Evolutionary conservation across 2,888 invertebrate genomes (phyloP), one percentile per base, ranked within the genome.

Genomic region (Drosophila fungiperda): DNA sequence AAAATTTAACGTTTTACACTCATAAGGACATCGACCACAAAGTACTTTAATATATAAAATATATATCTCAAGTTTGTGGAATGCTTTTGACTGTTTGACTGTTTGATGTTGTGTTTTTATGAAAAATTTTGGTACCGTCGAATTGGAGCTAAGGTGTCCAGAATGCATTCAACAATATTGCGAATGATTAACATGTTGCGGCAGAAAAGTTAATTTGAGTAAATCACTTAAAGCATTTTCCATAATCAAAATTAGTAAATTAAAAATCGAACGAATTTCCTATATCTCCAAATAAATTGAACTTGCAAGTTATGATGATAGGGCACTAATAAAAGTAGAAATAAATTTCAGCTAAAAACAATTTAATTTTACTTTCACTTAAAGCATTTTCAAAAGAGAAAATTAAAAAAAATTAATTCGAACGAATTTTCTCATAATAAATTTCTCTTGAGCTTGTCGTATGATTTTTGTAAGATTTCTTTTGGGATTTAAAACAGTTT

Each of bases 101-200:
- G 58, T 64, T 76, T 68, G 67, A 66, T 66, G 57, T 55, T 26
- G 6, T 33, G 17, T 40, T 15, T 38, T n/a, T 40, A 36, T 45
- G 9, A 72, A 74, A 71, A 66, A 63, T 62, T 64, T 76, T 63
- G 35, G 26, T 48, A 63, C 69, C 42, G 40, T 52, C 42, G 50
- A 61, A 65, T 67, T 66, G 6, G 5, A 52, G 26, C 20, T 20
- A 35, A 49, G 7, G 9, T 38, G 38, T 38, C 11, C 62, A 54
- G 59, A 62, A 20, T 23, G 26, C 50, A 58, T 57, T 40, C 35
- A 15, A 23, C 33, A 26, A 33, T 45, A 68, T 64, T 77, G 36
- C 52, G 20, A 73, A 62, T 52, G 55, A 54, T 33, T 26, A 11
- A 38, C 32, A 55, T 32, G 38, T 7, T 50, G 40, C 15, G 3